phyloP scores from a whole-genome alignment of 37 sponge, comb jelly and placozoan genomes.

The Aplysina aerophoba region DNA sequence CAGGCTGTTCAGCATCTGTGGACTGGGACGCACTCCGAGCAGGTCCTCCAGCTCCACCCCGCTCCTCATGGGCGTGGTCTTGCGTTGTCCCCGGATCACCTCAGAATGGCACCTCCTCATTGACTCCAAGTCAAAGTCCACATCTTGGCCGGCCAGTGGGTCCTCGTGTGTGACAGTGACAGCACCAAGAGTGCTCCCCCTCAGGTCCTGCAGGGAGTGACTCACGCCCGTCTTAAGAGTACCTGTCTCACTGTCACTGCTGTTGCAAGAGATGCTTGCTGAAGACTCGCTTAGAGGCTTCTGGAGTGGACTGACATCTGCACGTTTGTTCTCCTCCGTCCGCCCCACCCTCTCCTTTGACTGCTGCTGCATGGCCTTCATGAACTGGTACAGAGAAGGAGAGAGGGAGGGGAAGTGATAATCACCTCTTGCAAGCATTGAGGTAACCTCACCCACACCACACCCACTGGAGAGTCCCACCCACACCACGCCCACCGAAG shows the following conservation, averaged over 20 bases:
- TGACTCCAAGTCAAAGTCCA: not conserved
- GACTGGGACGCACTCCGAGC: slow-evolving; percentile 6
- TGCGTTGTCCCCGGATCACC: not conserved
- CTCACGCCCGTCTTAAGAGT: not conserved
- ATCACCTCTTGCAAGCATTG: no score
- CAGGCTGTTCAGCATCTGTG: not conserved
- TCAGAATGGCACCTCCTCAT: not conserved
- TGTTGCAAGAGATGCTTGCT: no score
- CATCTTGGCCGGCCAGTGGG: not conserved
- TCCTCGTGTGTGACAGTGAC: not conserved
- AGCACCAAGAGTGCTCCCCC: not conserved
- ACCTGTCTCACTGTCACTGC: no score
- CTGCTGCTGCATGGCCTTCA: not conserved
- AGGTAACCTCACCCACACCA: not conserved
- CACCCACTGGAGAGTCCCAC: not conserved
- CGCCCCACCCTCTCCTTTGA: not conserved
- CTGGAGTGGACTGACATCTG: not conserved
- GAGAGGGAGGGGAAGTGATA: no score
- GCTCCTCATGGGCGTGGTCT: not conserved
- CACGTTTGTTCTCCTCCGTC: not conserved
- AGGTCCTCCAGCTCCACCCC: not conserved
- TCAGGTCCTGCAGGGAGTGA: not conserved
- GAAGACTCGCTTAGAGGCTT: not conserved
- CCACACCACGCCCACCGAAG: not conserved
- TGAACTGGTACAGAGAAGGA: not conserved